Evolutionary conservation across 2,797 vertebrate genomes (phyloP).

Genomic region (Monodelphis domestica): DNA sequence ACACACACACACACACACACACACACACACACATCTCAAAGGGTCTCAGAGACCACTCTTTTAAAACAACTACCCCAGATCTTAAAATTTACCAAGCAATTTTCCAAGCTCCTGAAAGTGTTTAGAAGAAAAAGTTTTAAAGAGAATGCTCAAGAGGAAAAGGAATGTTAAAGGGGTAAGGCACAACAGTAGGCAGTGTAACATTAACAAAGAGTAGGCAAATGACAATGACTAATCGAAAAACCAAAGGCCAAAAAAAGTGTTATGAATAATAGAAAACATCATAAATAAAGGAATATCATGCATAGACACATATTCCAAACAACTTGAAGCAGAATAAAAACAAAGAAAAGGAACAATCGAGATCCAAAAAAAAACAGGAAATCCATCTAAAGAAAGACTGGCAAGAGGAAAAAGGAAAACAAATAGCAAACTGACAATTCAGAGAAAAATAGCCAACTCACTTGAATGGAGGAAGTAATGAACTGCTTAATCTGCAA

Average conservation of each 20-base stretch:
- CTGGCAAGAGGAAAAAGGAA: not conserved
- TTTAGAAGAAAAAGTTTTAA: slow-evolving; percentile 33
- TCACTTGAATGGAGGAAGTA: not conserved
- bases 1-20: no score
- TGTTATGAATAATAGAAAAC: slow-evolving; percentile 52
- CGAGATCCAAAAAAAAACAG: not conserved
- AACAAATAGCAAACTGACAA: not conserved
- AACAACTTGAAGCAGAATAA: fast-evolving
- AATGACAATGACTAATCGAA: slow-evolving; percentile 49
- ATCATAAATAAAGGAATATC: not conserved
- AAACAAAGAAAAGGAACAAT: not conserved
- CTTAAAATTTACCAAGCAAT: not conserved
- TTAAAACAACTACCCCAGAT: not conserved
- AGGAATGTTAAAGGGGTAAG: not conserved
- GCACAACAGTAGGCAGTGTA: not conserved
- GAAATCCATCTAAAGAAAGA: not conserved
- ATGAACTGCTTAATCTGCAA: not conserved
- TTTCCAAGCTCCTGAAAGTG: not conserved
- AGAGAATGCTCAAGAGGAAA: not conserved
- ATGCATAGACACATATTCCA: not conserved
- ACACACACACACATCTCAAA: no score
- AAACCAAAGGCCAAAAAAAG: slow-evolving; percentile 9
- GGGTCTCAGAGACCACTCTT: not conserved
- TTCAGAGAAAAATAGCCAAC: not conserved
- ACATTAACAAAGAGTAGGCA: slow-evolving; percentile 10